A percentile compares a stretch with the other conserved stretches of the same genome.
Evolutionary conservation across 1,140 invertebrate species (phyloP).

Genomic region (Drosophila tani): DNA sequence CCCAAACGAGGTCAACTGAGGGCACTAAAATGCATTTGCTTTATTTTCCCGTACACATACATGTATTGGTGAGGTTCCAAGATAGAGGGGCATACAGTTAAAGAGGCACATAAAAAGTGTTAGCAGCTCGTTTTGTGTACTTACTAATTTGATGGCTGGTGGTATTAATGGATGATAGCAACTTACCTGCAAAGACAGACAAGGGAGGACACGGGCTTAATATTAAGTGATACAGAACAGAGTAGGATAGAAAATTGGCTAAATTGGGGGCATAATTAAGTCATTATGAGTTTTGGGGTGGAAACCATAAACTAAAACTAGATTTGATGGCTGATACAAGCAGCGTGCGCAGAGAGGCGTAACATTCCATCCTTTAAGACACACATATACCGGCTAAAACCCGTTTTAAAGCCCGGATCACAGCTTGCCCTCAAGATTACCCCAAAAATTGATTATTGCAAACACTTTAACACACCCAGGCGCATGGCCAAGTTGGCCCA

Average conservation of each 20-base stretch:
- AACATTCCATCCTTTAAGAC: background rate
- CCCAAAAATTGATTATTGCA: conserved; percentile 58
- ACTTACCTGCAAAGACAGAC: conserved; percentile 76
- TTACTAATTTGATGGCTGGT: conserved; percentile 82
- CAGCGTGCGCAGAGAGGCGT: background rate
- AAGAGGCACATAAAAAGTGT: conserved; percentile 79
- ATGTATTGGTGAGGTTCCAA: background rate
- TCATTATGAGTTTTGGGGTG: conserved; percentile 38
- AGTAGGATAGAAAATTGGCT: conserved; percentile 37
- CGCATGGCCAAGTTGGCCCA: conserved; percentile 44
- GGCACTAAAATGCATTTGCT: conserved; percentile 78
- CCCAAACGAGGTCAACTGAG: conserved; percentile 79
- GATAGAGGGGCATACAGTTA: conserved; percentile 59
- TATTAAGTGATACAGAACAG: conserved; percentile 48
- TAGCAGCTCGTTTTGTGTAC: conserved; percentile 81
- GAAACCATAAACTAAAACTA: conserved; percentile 27
- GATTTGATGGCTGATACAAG: conserved; percentile 27
- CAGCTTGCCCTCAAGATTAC: conserved; percentile 4
- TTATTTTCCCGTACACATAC: conserved; percentile 31
- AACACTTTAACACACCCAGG: conserved; percentile 39
- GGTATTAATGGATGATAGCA: conserved; percentile 82
- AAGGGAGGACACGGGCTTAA: conserved; percentile 53
- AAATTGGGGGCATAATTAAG: conserved; percentile 42
- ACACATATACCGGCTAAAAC: background rate
- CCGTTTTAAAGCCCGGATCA: conserved; percentile 32